Evolutionary conservation across 2,888 invertebrate species (phyloP), one percentile per base, ranked within the genome.

Genomic region (Drosophila vallismaia): DNA sequence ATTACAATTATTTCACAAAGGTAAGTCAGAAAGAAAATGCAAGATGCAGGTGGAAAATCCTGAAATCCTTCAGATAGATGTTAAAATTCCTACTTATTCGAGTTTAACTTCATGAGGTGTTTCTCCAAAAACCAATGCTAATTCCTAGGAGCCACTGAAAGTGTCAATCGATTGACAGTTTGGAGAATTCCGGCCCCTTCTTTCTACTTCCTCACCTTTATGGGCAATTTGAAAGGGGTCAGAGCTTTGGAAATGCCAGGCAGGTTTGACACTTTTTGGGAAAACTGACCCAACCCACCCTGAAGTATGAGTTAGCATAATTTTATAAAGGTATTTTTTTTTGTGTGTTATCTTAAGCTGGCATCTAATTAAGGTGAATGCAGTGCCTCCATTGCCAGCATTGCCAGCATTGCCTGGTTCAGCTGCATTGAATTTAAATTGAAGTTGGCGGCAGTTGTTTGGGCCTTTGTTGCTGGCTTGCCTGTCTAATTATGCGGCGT

Each of bases 401-500:
- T 19, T 19, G 19, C 19, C 19, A 2, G 19, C 2, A 19, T 19
- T 19, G 19, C 19, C 19, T 2, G 19, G 2, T 19, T 2, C 38
- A 53, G 46, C 57, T 51, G 64, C 44, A 49, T 53, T 55, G 79
- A 67, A 79, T 75, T 62, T 69, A 62, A 76, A 79, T 77, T 52
- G 42, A 56, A 67, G 57, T 52, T 67, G 56, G 67, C 45, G 45
- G 50, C 71, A 50, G 50, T 59, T 56, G 44, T 51, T 62, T 14
- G 58, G 62, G 49, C 51, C 48, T 50, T 40, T 56, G 24, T 56
- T 55, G 44, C 36, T 51, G 57, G 9, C 14, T 44, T 57, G 42
- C 40, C 49, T 76, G 71, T 77, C 86, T 87, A 88, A 89, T 88
- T 89, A 88, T 88, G 79, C 83, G 79, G 88, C 86, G 89, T 89